Evolutionary conservation across 2,888 invertebrate species (phyloP).

Genomic region (Chrysomela aeneicollis): DNA sequence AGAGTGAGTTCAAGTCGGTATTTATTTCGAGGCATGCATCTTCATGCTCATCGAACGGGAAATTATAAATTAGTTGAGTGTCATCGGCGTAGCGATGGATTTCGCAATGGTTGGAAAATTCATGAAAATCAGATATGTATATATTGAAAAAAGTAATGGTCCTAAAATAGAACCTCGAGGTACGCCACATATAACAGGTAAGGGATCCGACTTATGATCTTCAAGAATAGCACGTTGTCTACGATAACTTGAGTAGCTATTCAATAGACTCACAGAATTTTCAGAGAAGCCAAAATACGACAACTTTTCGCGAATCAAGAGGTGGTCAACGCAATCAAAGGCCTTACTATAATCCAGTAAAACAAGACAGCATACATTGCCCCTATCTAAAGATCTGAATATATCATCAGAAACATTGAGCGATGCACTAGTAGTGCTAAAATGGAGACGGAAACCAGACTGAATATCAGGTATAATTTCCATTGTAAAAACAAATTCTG

Average conservation of each 20-base stretch:
- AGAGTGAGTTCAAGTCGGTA: not conserved
- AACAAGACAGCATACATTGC: not conserved
- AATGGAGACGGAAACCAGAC: too few relatives aligned
- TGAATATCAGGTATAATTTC: not conserved
- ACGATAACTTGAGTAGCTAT: not conserved
- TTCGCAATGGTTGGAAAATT: not conserved
- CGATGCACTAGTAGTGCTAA: not conserved
- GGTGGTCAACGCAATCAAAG: slow-evolving; percentile 1
- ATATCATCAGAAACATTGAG: not conserved
- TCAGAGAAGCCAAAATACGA: not conserved
- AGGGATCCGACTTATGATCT: not conserved
- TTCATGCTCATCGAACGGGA: not conserved
- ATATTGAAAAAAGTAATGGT: slow-evolving; percentile 8
- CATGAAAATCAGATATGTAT: slow-evolving; percentile 15
- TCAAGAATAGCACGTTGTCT: slow-evolving; percentile 1
- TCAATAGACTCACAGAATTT: not conserved
- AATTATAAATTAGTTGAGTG: slow-evolving; percentile 6
- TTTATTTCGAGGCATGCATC: not conserved
- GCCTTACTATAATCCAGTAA: not conserved
- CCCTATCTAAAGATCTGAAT: not conserved
- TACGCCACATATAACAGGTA: slow-evolving; percentile 3
- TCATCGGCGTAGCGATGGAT: slow-evolving; percentile 16
- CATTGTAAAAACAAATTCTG: not conserved
- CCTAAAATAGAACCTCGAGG: too few relatives aligned
- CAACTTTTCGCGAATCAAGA: not conserved